Base-by-base conservation (phyloP, 2,888 invertebrate species). In the Hyppa rectilinea region DNA sequence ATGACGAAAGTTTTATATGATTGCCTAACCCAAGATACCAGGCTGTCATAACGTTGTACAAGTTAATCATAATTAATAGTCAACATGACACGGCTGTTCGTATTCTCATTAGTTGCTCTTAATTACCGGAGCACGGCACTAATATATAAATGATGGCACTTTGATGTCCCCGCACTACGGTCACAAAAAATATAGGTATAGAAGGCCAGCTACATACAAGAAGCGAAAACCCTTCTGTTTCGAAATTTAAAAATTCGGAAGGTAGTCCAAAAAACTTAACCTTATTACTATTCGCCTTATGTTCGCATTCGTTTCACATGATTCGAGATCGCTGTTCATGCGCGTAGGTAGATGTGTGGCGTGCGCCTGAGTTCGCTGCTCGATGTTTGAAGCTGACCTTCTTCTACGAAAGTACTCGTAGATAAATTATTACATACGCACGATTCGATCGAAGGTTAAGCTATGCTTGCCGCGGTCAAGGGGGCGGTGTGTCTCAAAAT, bases 131-230 rank as follows among this genome's bases (percentile, higher is more conserved):
- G 78, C 63, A 75, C 55, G 59, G 62, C 75, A 75, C 76, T 85
- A 85, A 84, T 85, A 85, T 82, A 85, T 80, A 85, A 85, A 85
- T 85, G 84, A 84, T 85, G 84, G 70, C 80, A 80, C 71, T 81
- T 82, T 81, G 80, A 81, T 81, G 81, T 81, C 62, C 58, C 70
- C 29, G 49, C 47, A 78, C 64, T 72, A 60, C 12, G 47, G 34
- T 17, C 47, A 47, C 29, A 2, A 4, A 56, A 36, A 31, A 76
- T 10, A n/a, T 3, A 36, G 7, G 2, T 17, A 34, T 47, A 71
- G 71, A 66, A 71, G 53, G 45, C 2, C 2, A 4, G 10, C 2
- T 47, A 7, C 7, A 12, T 14, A 23, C 12, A 45, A 6, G 4
- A 0, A 20, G 29, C 5, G 36, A 23, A n/a, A 65, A 36, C 17